A percentile compares a stretch with the other conserved stretches of the same genome.
Evolutionary conservation across 2,888 invertebrate species (phyloP).

Genomic region (Eupithecia exiguata): DNA sequence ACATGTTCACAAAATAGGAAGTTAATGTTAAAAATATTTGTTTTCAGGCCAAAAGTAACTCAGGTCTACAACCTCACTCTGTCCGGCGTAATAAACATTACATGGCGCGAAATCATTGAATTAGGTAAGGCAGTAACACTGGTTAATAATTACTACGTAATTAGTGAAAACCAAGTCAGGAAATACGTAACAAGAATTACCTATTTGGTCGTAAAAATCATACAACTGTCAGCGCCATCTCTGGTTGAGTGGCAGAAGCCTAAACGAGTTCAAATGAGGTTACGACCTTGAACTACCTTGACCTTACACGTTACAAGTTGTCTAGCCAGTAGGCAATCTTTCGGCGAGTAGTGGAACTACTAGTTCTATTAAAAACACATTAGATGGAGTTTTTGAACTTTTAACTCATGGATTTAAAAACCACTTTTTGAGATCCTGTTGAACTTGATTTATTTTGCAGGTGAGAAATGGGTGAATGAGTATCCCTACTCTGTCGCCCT

Average conservation of each 20-base stretch:
- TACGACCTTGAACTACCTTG: neutral
- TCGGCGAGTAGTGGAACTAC: constrained; percentile 1
- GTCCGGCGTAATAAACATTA: constrained; percentile 89
- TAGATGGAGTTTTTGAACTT: neutral
- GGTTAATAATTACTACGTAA: neutral
- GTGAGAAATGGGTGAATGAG: constrained; percentile 83
- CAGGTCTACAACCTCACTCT: constrained; percentile 91
- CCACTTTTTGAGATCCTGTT: neutral
- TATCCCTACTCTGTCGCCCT: constrained; percentile 90
- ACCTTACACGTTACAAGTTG: neutral
- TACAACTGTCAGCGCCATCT: neutral
- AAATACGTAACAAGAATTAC: neutral
- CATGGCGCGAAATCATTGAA: constrained; percentile 93
- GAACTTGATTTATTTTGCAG: constrained; percentile 50
- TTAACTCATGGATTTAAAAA: neutral
- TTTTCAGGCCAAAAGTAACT: constrained; percentile 69
- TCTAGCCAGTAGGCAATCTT: neutral
- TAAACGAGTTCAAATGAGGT: neutral
- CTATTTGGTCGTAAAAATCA: neutral
- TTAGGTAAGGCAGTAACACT: constrained; percentile 74
- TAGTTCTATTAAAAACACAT: neutral
- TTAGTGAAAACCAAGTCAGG: neutral
- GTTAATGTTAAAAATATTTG: neutral
- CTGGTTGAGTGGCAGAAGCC: neutral
- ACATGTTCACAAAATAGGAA: neutral